Evolutionary conservation across 2,113 vertebrate species (phyloP).

Genomic region (Oostethus manadensis): DNA sequence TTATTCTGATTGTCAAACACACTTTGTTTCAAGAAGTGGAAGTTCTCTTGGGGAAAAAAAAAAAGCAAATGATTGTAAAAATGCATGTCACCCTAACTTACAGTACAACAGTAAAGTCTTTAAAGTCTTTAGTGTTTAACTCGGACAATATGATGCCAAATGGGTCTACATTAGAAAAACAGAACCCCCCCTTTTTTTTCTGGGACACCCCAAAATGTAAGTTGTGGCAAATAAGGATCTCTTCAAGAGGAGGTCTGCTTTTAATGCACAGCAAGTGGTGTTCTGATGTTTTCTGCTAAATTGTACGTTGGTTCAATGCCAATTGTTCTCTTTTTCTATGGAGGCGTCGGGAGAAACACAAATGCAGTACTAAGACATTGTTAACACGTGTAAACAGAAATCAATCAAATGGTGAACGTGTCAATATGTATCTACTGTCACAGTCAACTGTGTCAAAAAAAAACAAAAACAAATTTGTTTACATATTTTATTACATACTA

Average conservation of each 20-base stretch:
- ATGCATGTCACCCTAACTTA: constrained; percentile 72
- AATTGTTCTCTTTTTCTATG: constrained; percentile 72
- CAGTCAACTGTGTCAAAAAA: constrained; percentile 91
- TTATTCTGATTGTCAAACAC: constrained; percentile 49
- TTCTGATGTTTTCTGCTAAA: constrained; percentile 63
- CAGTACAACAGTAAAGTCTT: constrained; percentile 52
- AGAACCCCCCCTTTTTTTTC: constrained; percentile 16
- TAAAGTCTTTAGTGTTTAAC: constrained; percentile 56
- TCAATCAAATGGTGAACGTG: constrained; percentile 86
- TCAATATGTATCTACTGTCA: constrained; percentile 91
- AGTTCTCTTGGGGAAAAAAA: constrained; percentile 49
- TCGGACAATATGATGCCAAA: constrained; percentile 52
- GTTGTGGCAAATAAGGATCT: constrained; percentile 17
- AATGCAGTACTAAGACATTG: constrained; percentile 82
- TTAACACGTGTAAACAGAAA: constrained; percentile 88
- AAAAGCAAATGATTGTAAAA: constrained; percentile 71
- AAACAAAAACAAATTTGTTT: constrained; percentile 83
- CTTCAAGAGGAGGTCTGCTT: constrained; percentile 39
- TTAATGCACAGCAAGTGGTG: constrained; percentile 59
- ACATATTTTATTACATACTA: constrained; percentile 98
- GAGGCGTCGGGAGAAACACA: constrained; percentile 79
- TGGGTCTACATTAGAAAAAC: constrained; percentile 30
- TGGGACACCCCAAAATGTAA: constrained; percentile 24
- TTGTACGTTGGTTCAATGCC: constrained; percentile 70
- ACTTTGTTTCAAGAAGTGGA: constrained; percentile 55